phyloP scores from a whole-genome alignment of 1,140 invertebrate species.

The Drosophila repletoides region DNA sequence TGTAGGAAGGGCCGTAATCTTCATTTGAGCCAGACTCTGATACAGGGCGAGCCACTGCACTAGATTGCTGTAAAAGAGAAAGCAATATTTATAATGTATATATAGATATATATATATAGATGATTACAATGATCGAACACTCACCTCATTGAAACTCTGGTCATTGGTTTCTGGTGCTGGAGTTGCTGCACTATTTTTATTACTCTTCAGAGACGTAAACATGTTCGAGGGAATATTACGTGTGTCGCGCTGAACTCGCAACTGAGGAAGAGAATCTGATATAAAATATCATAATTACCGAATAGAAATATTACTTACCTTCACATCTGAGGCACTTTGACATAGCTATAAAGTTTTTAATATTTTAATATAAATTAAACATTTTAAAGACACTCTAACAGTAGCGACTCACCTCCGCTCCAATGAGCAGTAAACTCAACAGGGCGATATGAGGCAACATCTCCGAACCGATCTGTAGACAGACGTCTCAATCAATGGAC shows the following conservation, averaged over 20 bases:
- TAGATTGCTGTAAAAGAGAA: neutral
- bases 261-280: slow-evolving; percentile 5
- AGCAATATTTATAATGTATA: neutral
- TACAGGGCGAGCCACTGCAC: neutral
- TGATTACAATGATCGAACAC: neutral
- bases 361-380: neutral
- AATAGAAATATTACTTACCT: slow-evolving; percentile 12
- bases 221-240: slow-evolving; percentile 40
- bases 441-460: slow-evolving; percentile 31
- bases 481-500: slow-evolving; percentile 30
- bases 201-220: slow-evolving; percentile 38
- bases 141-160: slow-evolving; percentile 1
- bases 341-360: slow-evolving; percentile 17
- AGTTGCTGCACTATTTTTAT: neutral
- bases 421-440: slow-evolving; percentile 15
- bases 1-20: no score
- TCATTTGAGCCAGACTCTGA: neutral
- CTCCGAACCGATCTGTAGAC: slow-evolving; percentile 1
- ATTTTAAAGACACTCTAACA: neutral
- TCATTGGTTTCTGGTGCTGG: no score
- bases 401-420: slow-evolving; percentile 25
- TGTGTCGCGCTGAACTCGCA: slow-evolving; percentile 34
- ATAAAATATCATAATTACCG: neutral
- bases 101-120: neutral
- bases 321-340: slow-evolving; percentile 5